Base-by-base conservation (phyloP, 2,113 vertebrate genomes). In the Mus spicilegus region DNA sequence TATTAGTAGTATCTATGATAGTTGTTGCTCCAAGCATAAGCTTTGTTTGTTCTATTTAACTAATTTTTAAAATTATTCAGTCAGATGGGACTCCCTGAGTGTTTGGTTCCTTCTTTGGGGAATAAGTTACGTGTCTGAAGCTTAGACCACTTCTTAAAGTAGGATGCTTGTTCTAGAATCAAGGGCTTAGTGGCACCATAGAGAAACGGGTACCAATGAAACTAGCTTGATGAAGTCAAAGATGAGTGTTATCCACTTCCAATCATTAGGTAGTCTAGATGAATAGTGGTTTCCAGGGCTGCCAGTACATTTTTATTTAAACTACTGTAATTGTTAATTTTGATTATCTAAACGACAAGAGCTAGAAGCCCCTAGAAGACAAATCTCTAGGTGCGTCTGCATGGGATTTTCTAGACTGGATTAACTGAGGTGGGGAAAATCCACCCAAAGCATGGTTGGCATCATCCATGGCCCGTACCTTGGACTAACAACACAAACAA, bases 241-340 rank as follows among this genome's bases (percentile, higher is more conserved):
- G 30, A 49, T 76, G 49, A 26, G 30, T 54, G 26, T 78, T 89
- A 54, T 26, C 65, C 51, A 2, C 17, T 58, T 11, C 42, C 65
- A 20, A 22, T 24, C 75, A 46, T 54, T n/a, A 4, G 0, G 49
- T 12, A 5, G 0, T 12, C 36, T 1, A 5, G 0, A 67, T 14
- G 12, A 73, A 10, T 7, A 42, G 2, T n/a, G 28, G 0, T 87
- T 67, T 9, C 13, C 36, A 6, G 14, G 39, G 49, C 20, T 49
- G 54, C 2, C 22, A 3, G 9, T 49, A 2, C 28, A n/a, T 88
- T 75, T 95, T 65, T 17, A 65, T 81, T 81, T 76, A 61, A 88
- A 89, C 49, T 7, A 30, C 1, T 0, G 28, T 24, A 12, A 0
- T 17, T 17, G 7, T 4, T 20, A 65, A 12, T 10, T 42, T 3